Evolutionary conservation across 2,797 vertebrate genomes (phyloP).

Genomic region (Anomalospiza imberbis): DNA sequence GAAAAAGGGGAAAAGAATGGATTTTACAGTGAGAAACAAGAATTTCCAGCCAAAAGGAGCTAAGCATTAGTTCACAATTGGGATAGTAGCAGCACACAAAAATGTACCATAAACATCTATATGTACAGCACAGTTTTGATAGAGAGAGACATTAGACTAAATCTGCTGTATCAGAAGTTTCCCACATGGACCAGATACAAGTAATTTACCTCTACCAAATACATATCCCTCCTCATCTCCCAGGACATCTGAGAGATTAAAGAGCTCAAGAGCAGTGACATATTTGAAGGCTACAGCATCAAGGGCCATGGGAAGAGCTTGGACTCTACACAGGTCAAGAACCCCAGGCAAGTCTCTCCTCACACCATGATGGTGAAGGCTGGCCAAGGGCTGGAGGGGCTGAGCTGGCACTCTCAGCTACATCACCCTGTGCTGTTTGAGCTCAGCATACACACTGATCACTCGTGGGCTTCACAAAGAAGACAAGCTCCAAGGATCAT

Average conservation of each 20-base stretch:
- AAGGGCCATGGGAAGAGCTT: background rate
- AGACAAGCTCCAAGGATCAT: background rate
- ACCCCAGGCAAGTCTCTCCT: background rate
- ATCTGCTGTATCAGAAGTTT: background rate
- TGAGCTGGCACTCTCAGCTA: background rate
- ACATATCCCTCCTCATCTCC: background rate
- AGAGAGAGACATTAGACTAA: background rate
- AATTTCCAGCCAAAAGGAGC: background rate
- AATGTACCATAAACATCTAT: background rate
- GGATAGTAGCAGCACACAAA: background rate
- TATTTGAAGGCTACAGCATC: background rate
- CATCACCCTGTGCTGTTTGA: background rate
- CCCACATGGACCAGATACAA: background rate
- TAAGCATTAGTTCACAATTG: background rate
- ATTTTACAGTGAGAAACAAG: background rate
- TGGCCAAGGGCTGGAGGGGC: background rate
- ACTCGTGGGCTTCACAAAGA: background rate
- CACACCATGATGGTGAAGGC: background rate
- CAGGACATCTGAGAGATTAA: background rate
- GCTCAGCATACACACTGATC: background rate
- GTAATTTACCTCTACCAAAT: background rate
- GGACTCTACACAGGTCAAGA: background rate
- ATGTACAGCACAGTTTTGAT: background rate
- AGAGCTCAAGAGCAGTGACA: background rate
- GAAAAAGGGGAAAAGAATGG: background rate